phyloP scores from a whole-genome alignment of 1,140 invertebrate species.

The Teleopsis dalmanni region DNA sequence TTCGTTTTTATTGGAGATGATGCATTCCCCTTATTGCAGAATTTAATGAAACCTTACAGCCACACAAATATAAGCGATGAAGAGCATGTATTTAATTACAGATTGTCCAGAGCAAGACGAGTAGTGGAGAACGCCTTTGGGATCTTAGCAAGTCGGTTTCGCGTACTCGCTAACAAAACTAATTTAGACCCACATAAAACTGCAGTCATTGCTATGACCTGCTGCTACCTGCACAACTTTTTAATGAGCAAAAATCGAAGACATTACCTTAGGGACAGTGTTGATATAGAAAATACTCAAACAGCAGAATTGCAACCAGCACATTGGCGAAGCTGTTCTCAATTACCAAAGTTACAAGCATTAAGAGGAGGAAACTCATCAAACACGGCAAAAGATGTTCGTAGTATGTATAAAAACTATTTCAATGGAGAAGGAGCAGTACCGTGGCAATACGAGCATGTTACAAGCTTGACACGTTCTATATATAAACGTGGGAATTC shows the following conservation, averaged over 20 bases:
- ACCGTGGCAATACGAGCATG: too few relatives aligned
- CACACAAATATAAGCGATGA: slow-evolving; percentile 15
- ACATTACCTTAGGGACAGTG: too few relatives aligned
- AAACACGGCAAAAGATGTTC: too few relatives aligned
- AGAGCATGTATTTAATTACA: slow-evolving; percentile 45
- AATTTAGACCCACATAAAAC: slow-evolving; percentile 4
- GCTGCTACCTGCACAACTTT: slow-evolving; percentile 9
- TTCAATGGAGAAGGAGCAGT: too few relatives aligned
- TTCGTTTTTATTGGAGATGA: slow-evolving; percentile 44
- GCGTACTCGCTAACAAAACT: slow-evolving; percentile 40
- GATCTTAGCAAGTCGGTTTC: slow-evolving; percentile 43
- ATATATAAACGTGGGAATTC: too few relatives aligned
- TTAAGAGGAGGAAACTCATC: too few relatives aligned
- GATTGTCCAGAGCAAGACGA: slow-evolving; percentile 35
- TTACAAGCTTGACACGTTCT: too few relatives aligned
- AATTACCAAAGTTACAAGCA: too few relatives aligned
- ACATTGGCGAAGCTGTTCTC: too few relatives aligned
- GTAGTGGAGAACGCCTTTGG: slow-evolving; percentile 46
- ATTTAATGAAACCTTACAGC: slow-evolving; percentile 38
- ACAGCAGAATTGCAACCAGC: too few relatives aligned
- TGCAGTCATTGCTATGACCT: not conserved
- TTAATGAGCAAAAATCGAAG: not conserved
- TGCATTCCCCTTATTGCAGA: slow-evolving; percentile 30
- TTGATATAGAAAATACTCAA: too few relatives aligned
- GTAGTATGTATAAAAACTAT: too few relatives aligned